phyloP scores from a whole-genome alignment of 2,113 vertebrate species.

The Alligator sinensis region DNA sequence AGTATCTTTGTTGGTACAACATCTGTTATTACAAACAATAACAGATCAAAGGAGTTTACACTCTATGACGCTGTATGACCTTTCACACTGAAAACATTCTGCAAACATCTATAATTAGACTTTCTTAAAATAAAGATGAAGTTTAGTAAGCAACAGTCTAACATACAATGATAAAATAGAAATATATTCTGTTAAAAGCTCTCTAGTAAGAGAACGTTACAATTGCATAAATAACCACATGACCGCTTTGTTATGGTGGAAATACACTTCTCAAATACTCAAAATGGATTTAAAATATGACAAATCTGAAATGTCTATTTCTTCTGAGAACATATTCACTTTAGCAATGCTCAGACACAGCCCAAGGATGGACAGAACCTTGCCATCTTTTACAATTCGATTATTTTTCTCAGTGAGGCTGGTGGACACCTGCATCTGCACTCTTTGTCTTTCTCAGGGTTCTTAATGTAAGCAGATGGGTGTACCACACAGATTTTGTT shows the following conservation, averaged over 20 bases:
- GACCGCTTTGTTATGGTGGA: neutral
- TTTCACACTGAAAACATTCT: neutral
- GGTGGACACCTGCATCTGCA: constrained; percentile 8
- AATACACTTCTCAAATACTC: constrained; percentile 8
- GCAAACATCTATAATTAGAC: neutral
- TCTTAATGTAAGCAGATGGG: too few species aligned
- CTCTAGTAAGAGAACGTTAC: neutral
- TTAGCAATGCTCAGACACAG: neutral
- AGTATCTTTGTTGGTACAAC: too few species aligned
- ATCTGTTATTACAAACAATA: neutral
- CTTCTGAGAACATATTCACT: constrained; percentile 4
- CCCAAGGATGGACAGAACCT: neutral
- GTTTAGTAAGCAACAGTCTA: neutral
- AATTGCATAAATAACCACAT: neutral
- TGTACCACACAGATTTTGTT: neutral
- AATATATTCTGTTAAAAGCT: neutral
- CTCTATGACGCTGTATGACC: neutral
- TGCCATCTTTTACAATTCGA: neutral
- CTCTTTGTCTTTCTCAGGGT: neutral
- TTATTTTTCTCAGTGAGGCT: constrained; percentile 5
- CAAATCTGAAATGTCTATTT: neutral
- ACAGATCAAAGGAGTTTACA: neutral
- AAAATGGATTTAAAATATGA: constrained; percentile 3
- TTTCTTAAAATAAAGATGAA: neutral
- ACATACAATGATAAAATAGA: neutral